Base-by-base conservation (phyloP, 1,140 invertebrate genomes). In the Drosophila pseudoobscura region DNA sequence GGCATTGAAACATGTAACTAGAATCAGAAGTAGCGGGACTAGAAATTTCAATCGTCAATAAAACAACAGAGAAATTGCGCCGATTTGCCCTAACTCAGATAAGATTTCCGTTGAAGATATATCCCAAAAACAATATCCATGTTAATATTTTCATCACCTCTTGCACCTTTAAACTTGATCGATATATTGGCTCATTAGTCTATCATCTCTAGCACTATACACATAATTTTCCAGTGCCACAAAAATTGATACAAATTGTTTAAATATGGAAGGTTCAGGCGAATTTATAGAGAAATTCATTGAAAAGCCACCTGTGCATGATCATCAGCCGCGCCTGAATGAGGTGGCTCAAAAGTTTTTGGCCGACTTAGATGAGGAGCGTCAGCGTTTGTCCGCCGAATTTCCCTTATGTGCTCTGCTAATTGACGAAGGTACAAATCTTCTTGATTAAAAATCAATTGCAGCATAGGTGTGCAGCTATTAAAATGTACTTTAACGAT, bases 301-400 rank as follows among this genome's bases (percentile, higher is more conserved):
- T 3, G 79, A 88, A 6, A 88, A 88, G 8, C 78, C 78, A 11
- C 53, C 59, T 4, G 46, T 63, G 17, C 78, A 87, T 20, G 82
- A 87, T 24, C 74, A 84, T 29, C 83, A 87, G 65, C 88, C 88
- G n/a, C 76, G 88, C 9, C 41, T 90, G 0, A 90, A 90, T 45
- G 79, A 90, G 60, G 83, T 90, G 49, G 88, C 88, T 0, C 82
- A 90, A 45, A 90, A 90, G 44, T 90, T 90, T 46, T 39, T 90
- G 20, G 88, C 88, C 35, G 88, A 88, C 64, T 74, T 90, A 17
- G 83, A 88, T 4, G 79, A 90, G 50, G 88, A 90, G 26, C 82
- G 88, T 11, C 76, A 84, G 54, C 83, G 88, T 26, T 47, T 90
- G 15, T 58, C 76, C 2, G 69, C 79, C 4, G 79, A 90, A 35